Conservation (phyloP, 1,140 invertebrate species). For the Saxidomus purpurata region DNA sequence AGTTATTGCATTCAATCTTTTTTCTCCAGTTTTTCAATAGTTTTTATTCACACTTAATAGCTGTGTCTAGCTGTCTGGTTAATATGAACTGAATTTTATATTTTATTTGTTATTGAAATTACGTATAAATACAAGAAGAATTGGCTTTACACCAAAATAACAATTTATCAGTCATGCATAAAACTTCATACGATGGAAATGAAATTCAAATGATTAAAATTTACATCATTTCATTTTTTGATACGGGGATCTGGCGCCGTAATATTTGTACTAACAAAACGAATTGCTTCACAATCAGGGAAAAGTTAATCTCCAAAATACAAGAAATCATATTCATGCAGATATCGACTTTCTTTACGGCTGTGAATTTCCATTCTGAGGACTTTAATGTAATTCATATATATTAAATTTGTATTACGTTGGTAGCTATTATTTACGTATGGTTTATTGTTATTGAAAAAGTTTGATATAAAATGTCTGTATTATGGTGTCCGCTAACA, state of each 20-base stretch:
- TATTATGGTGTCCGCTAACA: background rate
- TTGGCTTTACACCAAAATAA: constrained; percentile 29
- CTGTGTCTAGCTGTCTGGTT: too few relatives aligned
- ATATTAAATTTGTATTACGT: background rate
- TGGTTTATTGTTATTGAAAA: constrained; percentile 1
- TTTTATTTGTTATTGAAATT: background rate
- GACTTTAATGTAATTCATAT: background rate
- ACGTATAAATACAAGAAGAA: background rate
- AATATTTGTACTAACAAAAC: background rate
- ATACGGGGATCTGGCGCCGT: background rate
- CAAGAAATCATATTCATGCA: background rate
- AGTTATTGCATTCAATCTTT: too few relatives aligned
- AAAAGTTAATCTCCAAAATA: background rate
- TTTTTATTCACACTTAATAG: too few relatives aligned
- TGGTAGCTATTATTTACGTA: background rate
- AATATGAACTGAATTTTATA: background rate
- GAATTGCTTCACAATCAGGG: background rate
- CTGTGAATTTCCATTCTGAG: background rate
- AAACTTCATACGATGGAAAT: background rate
- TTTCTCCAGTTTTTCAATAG: too few relatives aligned
- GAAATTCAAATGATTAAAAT: constrained; percentile 32
- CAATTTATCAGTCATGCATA: constrained; percentile 16
- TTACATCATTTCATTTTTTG: background rate
- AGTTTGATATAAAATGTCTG: background rate
- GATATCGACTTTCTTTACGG: background rate